Percentiles rank a stretch among this genome's conserved stretches.
Evolutionary conservation across 2,797 vertebrate genomes (phyloP).

Genomic region (Phataginus tetradactyla): DNA sequence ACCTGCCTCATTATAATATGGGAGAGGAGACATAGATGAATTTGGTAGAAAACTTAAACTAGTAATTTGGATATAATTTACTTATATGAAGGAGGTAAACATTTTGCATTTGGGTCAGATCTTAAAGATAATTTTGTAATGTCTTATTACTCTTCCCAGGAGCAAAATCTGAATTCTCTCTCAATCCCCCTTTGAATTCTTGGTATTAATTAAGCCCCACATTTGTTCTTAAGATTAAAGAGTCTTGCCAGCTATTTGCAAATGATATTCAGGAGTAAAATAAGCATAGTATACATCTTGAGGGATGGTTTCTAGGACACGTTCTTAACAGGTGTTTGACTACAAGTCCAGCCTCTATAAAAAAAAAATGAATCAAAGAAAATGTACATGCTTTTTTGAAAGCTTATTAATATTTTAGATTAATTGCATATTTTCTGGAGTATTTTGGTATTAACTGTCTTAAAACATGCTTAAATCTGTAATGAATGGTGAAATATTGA

Average conservation of each 20-base stretch:
- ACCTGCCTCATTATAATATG: neutral
- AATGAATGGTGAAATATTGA: conserved; percentile 4
- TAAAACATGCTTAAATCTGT: conserved; percentile 28
- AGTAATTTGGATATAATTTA: conserved; percentile 32
- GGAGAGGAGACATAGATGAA: neutral
- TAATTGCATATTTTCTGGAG: conserved; percentile 18
- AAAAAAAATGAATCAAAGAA: neutral
- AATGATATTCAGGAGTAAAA: neutral
- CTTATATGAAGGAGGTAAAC: neutral
- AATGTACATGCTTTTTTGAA: neutral
- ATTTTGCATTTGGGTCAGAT: conserved; percentile 14
- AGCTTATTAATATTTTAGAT: conserved; percentile 44
- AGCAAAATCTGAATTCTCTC: neutral
- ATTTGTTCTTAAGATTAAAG: neutral
- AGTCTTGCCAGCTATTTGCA: neutral
- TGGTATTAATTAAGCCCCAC: neutral
- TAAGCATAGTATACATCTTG: neutral
- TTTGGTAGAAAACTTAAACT: conserved; percentile 30
- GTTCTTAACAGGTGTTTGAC: neutral
- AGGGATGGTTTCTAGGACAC: neutral
- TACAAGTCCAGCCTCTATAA: neutral
- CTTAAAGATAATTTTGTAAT: conserved; percentile 44
- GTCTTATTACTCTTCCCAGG: neutral
- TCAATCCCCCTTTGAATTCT: neutral
- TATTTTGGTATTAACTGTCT: conserved; percentile 25